A percentile compares a stretch with the other conserved stretches of the same genome.
Evolutionary conservation across 2,888 invertebrate species (phyloP).

Genomic region (Eumacrocentrus americanus): DNA sequence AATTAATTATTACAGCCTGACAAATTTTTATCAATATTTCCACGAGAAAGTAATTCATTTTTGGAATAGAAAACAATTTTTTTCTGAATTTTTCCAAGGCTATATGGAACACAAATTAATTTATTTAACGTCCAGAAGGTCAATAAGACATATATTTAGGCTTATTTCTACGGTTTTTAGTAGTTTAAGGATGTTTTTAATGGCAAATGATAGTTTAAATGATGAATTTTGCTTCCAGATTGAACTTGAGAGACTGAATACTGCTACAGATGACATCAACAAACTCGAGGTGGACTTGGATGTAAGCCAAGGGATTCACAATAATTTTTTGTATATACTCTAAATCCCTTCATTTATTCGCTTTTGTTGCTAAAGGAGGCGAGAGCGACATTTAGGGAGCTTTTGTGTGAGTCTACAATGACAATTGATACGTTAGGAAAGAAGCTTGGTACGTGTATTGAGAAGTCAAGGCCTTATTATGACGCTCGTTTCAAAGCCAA

Average conservation of each 20-base stretch:
- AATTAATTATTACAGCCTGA: too few relatives aligned
- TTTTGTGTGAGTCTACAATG: constrained; percentile 82
- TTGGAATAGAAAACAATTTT: constrained; percentile 11
- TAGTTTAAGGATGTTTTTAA: too few relatives aligned
- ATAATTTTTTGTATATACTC: neutral
- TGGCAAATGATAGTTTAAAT: too few relatives aligned
- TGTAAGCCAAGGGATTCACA: constrained; percentile 62
- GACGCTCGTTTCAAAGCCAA: constrained; percentile 85
- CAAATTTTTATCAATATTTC: neutral
- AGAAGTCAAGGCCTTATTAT: constrained; percentile 88
- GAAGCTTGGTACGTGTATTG: constrained; percentile 83
- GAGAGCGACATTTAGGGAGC: constrained; percentile 78
- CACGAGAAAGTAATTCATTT: constrained; percentile 19
- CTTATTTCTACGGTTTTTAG: too few relatives aligned
- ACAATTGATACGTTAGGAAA: constrained; percentile 80
- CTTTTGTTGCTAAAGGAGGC: constrained; percentile 68
- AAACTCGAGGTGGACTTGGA: constrained; percentile 88
- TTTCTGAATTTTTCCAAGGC: neutral
- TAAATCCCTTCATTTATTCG: too few relatives aligned
- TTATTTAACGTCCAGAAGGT: neutral
- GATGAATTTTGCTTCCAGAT: constrained; percentile 65
- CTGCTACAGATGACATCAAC: constrained; percentile 92
- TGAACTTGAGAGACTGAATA: constrained; percentile 87
- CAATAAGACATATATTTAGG: too few relatives aligned
- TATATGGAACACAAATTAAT: neutral